Base-by-base conservation (phyloP, 2,113 vertebrate genomes). In the Paramormyrops kingsleyae region DNA sequence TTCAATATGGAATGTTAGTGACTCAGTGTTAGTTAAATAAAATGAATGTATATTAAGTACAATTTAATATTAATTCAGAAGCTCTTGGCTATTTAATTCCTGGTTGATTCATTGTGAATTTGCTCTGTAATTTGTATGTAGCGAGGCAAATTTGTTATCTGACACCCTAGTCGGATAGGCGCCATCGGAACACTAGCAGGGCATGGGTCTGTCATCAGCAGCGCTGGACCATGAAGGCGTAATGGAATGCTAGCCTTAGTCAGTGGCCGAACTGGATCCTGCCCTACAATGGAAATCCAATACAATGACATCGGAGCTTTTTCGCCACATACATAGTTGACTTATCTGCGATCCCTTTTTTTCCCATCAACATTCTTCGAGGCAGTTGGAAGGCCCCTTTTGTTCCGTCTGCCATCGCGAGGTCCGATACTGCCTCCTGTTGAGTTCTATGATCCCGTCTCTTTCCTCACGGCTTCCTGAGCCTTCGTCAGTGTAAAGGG, bases 331-430 rank as follows among this genome's bases (percentile, higher is more conserved):
- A 39, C 42, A 59, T 70, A 62, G 87, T 21, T 39, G 42, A 24
- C 87, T 52, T 88, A 77, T 50, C 88, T 77, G 85, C 66, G 12
- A n/a, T 88, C 46, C 46, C 27, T 77, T 77, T 62, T 59, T 44
- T 59, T 27, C 46, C 87, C 87, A 77, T 50, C 66, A 77, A 46
- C 66, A 88, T 88, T 88, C 88, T 77, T 88, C 19, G n/a, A 13
- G 12, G 66, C 46, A 52, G 66, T 49, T 52, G 46, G 62, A 52
- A 77, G 24, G 5, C 24, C 3, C 85, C 85, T 31, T 56, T 35
- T 59, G 49, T 52, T 62, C n/a, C 50, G 35, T 44, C 87, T 62
- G 42, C 66, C 66, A 44, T 50, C 46, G 1, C 15, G 44, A 52
- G 49, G 85, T 27, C 49, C 27, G 49, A 1, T 87, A 17, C 47